Percentiles rank a stretch among this genome's conserved stretches.
These are phyloP conservation scores for Onychorhynchus coronatus DNA, from an alignment of 2,113 vertebrate species.

Conservation along the genomic window DNA sequence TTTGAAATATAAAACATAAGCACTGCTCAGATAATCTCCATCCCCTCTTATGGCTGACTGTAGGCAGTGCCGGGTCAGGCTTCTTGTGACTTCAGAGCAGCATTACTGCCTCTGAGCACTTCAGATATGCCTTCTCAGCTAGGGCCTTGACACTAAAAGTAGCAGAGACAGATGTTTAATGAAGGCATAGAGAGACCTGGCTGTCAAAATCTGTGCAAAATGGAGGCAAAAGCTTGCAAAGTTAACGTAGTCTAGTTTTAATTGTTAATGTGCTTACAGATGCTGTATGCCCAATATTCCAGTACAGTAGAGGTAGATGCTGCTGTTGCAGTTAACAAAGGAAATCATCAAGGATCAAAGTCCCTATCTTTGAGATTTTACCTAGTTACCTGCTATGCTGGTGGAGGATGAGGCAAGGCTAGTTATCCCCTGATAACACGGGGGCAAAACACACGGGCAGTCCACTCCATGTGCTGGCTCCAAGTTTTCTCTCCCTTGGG, in stretches of 20 bases:
- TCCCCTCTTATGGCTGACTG: neutral
- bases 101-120: neutral
- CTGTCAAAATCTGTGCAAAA: neutral
- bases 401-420: neutral
- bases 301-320: neutral
- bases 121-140: neutral
- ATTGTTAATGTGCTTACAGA: neutral
- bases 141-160: neutral
- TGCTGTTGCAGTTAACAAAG: neutral
- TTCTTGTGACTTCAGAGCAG: neutral
- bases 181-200: neutral
- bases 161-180: neutral
- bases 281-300: neutral
- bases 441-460: rapidly evolving
- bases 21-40: neutral
- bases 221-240: neutral
- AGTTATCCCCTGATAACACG: neutral
- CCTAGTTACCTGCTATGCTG: neutral
- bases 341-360: neutral
- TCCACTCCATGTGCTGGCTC: neutral
- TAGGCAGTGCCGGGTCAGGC: neutral
- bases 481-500: neutral
- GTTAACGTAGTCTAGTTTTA: neutral
- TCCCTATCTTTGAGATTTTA: neutral
- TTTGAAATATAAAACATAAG: neutral